Percentiles rank a stretch among this genome's conserved stretches.
Evolutionary conservation across 2,113 vertebrate genomes (phyloP).

Genomic region (Acanthochromis polyacanthus): DNA sequence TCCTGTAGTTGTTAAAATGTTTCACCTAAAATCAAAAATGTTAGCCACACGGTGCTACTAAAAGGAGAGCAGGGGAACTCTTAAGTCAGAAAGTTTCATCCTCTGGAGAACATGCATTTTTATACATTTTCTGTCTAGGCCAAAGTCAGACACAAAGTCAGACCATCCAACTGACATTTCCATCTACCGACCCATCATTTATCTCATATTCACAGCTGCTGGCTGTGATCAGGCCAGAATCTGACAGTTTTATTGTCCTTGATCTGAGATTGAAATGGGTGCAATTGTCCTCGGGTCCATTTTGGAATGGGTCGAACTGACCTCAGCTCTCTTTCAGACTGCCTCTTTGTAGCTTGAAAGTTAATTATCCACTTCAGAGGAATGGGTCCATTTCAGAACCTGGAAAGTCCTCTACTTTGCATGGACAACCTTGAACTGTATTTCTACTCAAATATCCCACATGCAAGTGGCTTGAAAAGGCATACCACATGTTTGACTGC

Average conservation of each 20-base stretch:
- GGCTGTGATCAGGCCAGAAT: slow-evolving; percentile 18
- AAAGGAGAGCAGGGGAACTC: neutral
- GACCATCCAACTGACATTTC: neutral
- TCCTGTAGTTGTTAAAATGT: neutral
- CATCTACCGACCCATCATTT: slow-evolving; percentile 6
- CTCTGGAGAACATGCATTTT: slow-evolving; percentile 6
- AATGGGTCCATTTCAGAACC: slow-evolving; percentile 3
- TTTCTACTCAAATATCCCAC: slow-evolving; percentile 27
- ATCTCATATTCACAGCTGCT: slow-evolving; percentile 33
- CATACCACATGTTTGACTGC: slow-evolving; percentile 20
- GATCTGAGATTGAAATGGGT: slow-evolving; percentile 5
- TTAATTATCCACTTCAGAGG: slow-evolving; percentile 24
- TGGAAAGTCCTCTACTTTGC: slow-evolving; percentile 13
- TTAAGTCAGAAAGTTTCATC: neutral
- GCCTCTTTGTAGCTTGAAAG: slow-evolving; percentile 16
- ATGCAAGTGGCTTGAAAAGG: neutral
- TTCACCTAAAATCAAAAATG: neutral
- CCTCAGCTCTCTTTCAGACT: slow-evolving; percentile 3
- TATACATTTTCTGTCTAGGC: neutral
- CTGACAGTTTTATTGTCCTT: slow-evolving; percentile 29
- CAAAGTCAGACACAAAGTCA: neutral
- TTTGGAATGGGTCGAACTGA: slow-evolving; percentile 12
- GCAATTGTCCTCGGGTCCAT: slow-evolving; percentile 20
- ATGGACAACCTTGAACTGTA: slow-evolving; percentile 19
- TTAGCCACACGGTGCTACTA: neutral